Conservation (phyloP, 2,113 vertebrate species). For the Alaudala cheleensis region DNA sequence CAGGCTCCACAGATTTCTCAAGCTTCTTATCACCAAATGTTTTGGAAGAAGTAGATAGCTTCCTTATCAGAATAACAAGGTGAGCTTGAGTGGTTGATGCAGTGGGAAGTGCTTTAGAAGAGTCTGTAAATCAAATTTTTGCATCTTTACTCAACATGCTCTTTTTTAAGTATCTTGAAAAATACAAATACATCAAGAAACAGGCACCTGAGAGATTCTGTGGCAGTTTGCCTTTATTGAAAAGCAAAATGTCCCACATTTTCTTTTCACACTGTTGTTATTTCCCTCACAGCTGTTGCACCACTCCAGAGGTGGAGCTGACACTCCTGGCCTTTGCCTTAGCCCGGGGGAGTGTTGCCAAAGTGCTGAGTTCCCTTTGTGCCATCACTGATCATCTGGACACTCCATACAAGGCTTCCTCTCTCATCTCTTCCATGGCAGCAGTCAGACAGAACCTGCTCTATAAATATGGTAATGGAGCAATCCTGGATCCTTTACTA, state of each 20-base stretch:
- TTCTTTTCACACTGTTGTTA: background rate
- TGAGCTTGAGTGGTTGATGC: conserved; percentile 17
- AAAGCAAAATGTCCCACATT: background rate
- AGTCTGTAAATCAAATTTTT: background rate
- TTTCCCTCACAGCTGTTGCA: conserved; percentile 79
- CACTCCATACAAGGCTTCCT: conserved; percentile 83
- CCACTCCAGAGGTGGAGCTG: conserved; percentile 89
- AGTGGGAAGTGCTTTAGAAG: conserved; percentile 25
- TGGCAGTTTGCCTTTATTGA: background rate
- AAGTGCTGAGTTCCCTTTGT: conserved; percentile 89
- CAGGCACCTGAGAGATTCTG: background rate
- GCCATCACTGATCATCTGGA: conserved; percentile 85
- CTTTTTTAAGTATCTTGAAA: background rate
- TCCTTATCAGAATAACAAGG: conserved; percentile 94
- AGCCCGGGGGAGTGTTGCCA: conserved; percentile 91
- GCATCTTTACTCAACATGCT: background rate
- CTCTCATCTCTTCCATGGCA: conserved; percentile 90
- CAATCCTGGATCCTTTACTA: background rate
- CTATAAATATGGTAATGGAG: conserved; percentile 87
- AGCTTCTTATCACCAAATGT: conserved; percentile 94
- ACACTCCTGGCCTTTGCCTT: conserved; percentile 94
- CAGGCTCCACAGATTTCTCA: conserved; percentile 89
- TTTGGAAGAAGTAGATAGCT: conserved; percentile 94
- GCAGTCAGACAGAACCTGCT: conserved; percentile 88
- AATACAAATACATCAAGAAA: background rate